Percentiles rank a stretch among this genome's conserved stretches.
These are phyloP conservation scores for Portunus trituberculatus DNA, from an alignment of 1,140 invertebrate species.

Conservation along the genomic window DNA sequence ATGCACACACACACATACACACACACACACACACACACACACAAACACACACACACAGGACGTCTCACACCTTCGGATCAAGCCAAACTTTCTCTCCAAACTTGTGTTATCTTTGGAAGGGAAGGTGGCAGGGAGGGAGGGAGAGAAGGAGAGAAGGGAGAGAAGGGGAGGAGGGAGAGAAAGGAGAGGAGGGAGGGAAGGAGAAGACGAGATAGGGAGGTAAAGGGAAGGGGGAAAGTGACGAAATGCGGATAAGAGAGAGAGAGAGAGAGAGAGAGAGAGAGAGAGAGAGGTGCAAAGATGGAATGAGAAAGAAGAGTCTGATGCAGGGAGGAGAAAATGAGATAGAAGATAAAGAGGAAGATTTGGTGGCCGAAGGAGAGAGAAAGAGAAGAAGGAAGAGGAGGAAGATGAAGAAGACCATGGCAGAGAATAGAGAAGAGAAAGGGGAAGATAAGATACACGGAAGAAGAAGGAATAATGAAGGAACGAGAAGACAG, in stretches of 20 bases:
- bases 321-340: too few species aligned
- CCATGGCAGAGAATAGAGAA: too few species aligned
- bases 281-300: not conserved
- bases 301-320: not conserved
- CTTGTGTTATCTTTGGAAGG: constrained; percentile 21
- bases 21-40: constrained; percentile 17
- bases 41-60: not conserved
- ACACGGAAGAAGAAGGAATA: too few species aligned
- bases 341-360: too few species aligned
- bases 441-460: too few species aligned
- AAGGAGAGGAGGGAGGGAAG: not conserved
- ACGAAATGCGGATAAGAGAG: constrained; percentile 21
- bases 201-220: not conserved
- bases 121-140: not conserved
- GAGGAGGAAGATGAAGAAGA: too few species aligned
- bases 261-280: constrained; percentile 20
- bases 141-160: not conserved
- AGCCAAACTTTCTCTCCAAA: not conserved
- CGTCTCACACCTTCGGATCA: constrained; percentile 10
- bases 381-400: too few species aligned
- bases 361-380: too few species aligned
- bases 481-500: too few species aligned
- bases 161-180: not conserved
- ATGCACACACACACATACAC: not conserved
- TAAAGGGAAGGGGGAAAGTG: not conserved